These are phyloP conservation scores for Brenthis ino DNA, from an alignment of 2,888 invertebrate species.

Conservation along the genomic window DNA sequence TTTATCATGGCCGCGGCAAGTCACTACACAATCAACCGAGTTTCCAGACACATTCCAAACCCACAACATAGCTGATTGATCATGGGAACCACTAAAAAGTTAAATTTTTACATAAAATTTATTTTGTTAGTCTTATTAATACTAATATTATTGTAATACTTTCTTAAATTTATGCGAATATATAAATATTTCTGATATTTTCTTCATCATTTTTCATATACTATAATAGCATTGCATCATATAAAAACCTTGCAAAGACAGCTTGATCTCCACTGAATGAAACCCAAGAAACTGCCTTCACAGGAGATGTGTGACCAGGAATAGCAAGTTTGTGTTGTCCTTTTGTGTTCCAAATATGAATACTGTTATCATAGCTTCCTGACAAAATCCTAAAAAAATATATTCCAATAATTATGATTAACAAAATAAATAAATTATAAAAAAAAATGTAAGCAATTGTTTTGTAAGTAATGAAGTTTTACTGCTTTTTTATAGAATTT, in stretches of 20 bases:
- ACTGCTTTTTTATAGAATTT: slow-evolving; percentile 11
- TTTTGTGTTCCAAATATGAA: slow-evolving; percentile 94
- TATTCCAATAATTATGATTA: too few species aligned
- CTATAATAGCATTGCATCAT: too few species aligned
- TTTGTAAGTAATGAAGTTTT: too few species aligned
- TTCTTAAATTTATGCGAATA: too few species aligned
- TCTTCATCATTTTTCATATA: too few species aligned
- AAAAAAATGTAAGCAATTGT: too few species aligned
- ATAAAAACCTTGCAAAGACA: slow-evolving; percentile 85
- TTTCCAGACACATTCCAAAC: slow-evolving; percentile 89
- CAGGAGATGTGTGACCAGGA: slow-evolving; percentile 92
- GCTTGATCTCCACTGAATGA: slow-evolving; percentile 84
- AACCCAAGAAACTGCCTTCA: slow-evolving; percentile 95
- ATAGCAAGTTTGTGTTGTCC: slow-evolving; percentile 92
- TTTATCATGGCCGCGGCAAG: slow-evolving; percentile 95
- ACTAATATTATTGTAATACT: too few species aligned
- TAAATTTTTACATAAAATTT: background rate
- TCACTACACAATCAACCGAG: slow-evolving; percentile 89
- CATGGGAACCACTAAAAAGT: slow-evolving; percentile 89
- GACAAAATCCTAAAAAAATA: slow-evolving; percentile 89
- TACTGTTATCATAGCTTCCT: slow-evolving; percentile 96
- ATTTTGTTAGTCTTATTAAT: too few species aligned
- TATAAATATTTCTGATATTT: too few species aligned
- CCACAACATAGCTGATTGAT: slow-evolving; percentile 95
- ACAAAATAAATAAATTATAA: too few species aligned